phyloP scores from a whole-genome alignment of 2,113 vertebrate species.

The Crotalus tigris region DNA sequence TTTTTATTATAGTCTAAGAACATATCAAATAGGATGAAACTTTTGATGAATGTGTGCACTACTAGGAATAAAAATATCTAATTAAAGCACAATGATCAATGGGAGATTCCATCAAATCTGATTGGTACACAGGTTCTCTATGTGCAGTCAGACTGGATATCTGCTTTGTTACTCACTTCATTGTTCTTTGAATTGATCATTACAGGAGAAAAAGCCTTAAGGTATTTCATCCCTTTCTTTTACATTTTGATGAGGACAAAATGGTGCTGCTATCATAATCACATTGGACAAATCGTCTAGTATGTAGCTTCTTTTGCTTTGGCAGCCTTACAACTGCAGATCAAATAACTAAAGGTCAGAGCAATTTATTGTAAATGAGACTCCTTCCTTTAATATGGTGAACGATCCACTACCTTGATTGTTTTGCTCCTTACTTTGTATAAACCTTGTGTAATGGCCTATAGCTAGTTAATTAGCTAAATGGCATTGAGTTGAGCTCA shows the following conservation, averaged over 20 bases:
- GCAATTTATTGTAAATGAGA: neutral
- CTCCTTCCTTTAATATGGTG: neutral
- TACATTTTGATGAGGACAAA: neutral
- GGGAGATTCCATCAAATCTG: neutral
- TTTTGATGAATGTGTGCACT: slow-evolving; percentile 28
- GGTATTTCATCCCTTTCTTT: neutral
- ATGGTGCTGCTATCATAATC: neutral
- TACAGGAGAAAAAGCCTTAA: neutral
- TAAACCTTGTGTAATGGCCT: neutral
- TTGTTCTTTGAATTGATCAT: neutral
- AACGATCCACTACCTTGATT: neutral
- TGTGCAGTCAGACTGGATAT: neutral
- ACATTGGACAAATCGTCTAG: neutral
- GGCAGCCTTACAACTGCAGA: neutral
- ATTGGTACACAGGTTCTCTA: neutral
- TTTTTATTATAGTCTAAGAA: slow-evolving; percentile 34
- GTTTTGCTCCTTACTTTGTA: neutral
- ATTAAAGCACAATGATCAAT: slow-evolving; percentile 31
- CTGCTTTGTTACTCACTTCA: neutral
- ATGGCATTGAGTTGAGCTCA: neutral
- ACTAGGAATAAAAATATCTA: slow-evolving; percentile 39
- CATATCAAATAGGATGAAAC: slow-evolving; percentile 33
- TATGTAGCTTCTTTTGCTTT: neutral
- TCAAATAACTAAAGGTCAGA: neutral
- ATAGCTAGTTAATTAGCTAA: neutral